Evolutionary conservation across 2,113 vertebrate genomes (phyloP).

Genomic region (Sorex fumeus): DNA sequence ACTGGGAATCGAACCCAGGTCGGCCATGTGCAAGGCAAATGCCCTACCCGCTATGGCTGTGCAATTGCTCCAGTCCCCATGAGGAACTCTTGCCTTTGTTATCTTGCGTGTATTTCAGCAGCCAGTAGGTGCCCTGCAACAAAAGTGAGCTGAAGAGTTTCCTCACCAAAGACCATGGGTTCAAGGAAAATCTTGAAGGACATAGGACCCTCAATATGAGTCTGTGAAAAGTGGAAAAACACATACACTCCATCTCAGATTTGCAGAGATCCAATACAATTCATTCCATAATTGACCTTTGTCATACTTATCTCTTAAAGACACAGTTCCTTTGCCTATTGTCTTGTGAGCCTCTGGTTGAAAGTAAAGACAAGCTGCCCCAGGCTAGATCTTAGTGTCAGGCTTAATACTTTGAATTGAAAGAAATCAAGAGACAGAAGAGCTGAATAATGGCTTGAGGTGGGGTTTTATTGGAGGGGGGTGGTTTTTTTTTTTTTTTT

Average conservation of each 20-base stretch:
- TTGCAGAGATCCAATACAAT: not conserved
- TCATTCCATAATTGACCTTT: not conserved
- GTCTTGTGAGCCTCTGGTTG: not conserved
- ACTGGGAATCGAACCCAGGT: too few relatives aligned
- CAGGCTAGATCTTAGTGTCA: not conserved
- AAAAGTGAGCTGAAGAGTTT: not conserved
- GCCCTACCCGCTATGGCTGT: too few relatives aligned
- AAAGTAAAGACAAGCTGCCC: not conserved
- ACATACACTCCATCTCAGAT: not conserved
- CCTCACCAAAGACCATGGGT: not conserved
- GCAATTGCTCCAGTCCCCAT: too few relatives aligned
- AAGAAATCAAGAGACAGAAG: not conserved
- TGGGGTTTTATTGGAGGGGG: too few relatives aligned
- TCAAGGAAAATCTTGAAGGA: slow-evolving; percentile 19
- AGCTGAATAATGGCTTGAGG: not conserved
- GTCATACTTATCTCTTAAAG: slow-evolving; percentile 1
- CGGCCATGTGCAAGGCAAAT: too few relatives aligned
- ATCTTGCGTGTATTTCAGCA: not conserved
- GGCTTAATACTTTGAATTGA: not conserved
- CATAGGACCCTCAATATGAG: not conserved
- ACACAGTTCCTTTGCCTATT: not conserved
- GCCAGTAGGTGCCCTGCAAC: not conserved
- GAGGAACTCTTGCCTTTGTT: not conserved
- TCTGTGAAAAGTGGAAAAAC: not conserved
- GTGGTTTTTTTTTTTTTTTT: not conserved